Conservation (phyloP, 2,888 invertebrate species). For the Cotesia congregata region DNA sequence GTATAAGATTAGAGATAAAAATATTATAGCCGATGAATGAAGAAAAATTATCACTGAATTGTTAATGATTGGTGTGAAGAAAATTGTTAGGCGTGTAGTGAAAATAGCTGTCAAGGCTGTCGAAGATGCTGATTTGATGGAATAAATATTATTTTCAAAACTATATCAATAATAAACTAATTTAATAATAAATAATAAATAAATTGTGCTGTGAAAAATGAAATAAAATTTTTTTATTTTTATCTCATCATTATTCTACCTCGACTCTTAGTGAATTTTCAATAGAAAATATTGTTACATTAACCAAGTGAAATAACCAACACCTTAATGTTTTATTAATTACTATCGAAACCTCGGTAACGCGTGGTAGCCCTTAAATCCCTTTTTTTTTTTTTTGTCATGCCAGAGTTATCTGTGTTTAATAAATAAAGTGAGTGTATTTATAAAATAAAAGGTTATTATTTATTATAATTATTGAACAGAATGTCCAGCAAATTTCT, state of each 20-base stretch:
- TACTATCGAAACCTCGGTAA: background rate
- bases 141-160: background rate
- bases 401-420: background rate
- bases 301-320: background rate
- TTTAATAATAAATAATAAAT: too few relatives aligned
- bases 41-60: background rate
- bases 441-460: background rate
- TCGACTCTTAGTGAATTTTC: background rate
- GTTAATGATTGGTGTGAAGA: background rate
- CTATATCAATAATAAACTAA: background rate
- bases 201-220: background rate
- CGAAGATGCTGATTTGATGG: background rate
- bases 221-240: slow-evolving; percentile 4
- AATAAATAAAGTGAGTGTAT: background rate
- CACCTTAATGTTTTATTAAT: slow-evolving; percentile 1
- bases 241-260: background rate
- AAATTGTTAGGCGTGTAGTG: background rate
- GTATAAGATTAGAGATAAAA: background rate
- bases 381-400: background rate
- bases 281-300: background rate
- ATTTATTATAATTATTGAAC: background rate
- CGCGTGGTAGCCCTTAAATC: slow-evolving; percentile 3
- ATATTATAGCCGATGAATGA: slow-evolving; percentile 7
- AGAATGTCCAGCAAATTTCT: background rate
- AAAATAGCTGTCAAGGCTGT: background rate